Conservation (phyloP, 2,113 vertebrate genomes). For the Phodopus roborovskii region DNA sequence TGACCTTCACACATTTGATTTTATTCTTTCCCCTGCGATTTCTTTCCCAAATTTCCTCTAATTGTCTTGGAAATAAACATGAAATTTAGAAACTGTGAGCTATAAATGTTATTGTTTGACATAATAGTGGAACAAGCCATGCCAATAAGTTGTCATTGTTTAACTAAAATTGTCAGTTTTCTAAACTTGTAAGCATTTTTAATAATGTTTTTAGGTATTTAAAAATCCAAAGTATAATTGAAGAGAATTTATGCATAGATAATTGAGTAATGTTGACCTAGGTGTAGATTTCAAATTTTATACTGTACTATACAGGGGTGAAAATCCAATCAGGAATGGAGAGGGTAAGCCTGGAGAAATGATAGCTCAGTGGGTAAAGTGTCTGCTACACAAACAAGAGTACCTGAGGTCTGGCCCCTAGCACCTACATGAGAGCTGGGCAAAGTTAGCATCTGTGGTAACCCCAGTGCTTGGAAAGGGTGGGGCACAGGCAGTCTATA, state of each 20-base stretch:
- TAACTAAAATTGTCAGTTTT: background rate
- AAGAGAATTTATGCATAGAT: background rate
- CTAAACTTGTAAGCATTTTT: background rate
- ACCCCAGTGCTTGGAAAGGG: background rate
- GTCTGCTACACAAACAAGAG: background rate
- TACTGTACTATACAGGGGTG: background rate
- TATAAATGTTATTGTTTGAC: background rate
- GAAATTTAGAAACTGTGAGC: background rate
- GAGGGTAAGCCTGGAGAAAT: background rate
- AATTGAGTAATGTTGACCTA: background rate
- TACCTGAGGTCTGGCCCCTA: background rate
- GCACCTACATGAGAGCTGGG: background rate
- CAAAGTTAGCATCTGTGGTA: no score
- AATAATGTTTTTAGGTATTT: background rate
- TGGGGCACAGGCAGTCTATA: background rate
- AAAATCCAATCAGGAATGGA: background rate
- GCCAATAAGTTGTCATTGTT: background rate
- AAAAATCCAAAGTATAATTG: background rate
- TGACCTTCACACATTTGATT: background rate
- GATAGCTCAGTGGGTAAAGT: background rate
- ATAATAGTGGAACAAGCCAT: background rate
- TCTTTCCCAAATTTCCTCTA: background rate
- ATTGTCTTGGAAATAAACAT: background rate
- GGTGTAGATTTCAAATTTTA: background rate
- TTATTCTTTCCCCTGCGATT: background rate